These are phyloP conservation scores for Cheilosia variabilis DNA, from an alignment of 2,888 invertebrate genomes.

Conservation along the genomic window DNA sequence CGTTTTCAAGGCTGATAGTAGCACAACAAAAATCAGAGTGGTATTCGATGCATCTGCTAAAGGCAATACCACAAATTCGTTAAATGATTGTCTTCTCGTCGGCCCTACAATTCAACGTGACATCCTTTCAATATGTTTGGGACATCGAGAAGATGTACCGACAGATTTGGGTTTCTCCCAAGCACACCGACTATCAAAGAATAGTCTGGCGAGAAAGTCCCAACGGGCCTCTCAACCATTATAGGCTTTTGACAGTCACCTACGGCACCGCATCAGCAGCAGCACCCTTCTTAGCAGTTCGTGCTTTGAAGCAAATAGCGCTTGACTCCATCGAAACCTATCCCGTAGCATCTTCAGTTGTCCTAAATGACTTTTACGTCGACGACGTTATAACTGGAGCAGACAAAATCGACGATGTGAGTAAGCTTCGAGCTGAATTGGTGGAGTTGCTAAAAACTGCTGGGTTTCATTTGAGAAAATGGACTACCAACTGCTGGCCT, in stretches of 20 bases:
- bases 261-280: no score
- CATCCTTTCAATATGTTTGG: slow-evolving; percentile 32
- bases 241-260: no score
- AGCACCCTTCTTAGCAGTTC: slow-evolving; percentile 6
- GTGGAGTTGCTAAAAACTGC: neutral
- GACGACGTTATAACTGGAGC: slow-evolving; percentile 9
- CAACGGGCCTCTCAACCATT: no score
- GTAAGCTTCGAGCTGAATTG: neutral
- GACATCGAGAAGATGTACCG: slow-evolving; percentile 70
- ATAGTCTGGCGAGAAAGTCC: slow-evolving; percentile 16
- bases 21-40: no score
- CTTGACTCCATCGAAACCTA: slow-evolving; percentile 4
- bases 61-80: no score
- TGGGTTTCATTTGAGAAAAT: neutral
- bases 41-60: no score
- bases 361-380: neutral
- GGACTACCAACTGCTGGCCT: neutral
- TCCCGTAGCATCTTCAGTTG: neutral
- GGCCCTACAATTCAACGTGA: slow-evolving; percentile 51
- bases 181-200: slow-evolving; percentile 51
- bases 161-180: slow-evolving; percentile 48
- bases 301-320: slow-evolving; percentile 68
- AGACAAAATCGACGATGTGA: neutral
- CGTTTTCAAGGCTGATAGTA: no score
- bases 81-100: no score